phyloP scores from a whole-genome alignment of 1,140 invertebrate genomes.

The Drosophila pachea region DNA sequence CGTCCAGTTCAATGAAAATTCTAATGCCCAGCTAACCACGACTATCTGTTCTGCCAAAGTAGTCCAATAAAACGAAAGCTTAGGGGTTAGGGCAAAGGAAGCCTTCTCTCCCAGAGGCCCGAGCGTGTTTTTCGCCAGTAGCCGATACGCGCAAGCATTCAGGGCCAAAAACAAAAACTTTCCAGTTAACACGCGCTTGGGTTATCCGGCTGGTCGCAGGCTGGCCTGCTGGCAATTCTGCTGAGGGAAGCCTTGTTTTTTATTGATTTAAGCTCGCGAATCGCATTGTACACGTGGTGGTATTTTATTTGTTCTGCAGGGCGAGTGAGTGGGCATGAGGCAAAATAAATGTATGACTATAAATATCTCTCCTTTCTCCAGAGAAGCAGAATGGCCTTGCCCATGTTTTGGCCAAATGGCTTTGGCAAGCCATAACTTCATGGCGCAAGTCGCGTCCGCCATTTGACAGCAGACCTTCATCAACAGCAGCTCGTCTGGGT shows the following conservation, averaged over 20 bases:
- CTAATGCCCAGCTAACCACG: too few species aligned
- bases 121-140: too few species aligned
- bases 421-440: constrained; percentile 55
- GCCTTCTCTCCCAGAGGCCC: too few species aligned
- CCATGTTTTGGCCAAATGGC: constrained; percentile 56
- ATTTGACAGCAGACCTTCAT: constrained; percentile 46
- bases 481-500: constrained; percentile 47
- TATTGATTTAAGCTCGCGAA: constrained; percentile 26
- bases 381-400: constrained; percentile 1
- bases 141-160: too few species aligned
- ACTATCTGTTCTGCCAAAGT: too few species aligned
- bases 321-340: constrained; percentile 11
- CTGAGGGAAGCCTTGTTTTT: constrained; percentile 55
- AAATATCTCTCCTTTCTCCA: constrained; percentile 42
- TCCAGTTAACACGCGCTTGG: too few species aligned
- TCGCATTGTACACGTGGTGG: constrained; percentile 34
- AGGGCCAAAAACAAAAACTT: too few species aligned
- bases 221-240: not conserved
- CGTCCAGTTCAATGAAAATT: too few species aligned
- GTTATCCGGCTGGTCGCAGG: too few species aligned
- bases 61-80: too few species aligned
- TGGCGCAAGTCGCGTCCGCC: constrained; percentile 17
- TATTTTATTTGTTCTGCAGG: constrained; percentile 60
- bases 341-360: constrained; percentile 59
- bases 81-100: too few species aligned